Percentiles rank a stretch among this genome's conserved stretches.
These are phyloP conservation scores for Cheilosia variabilis DNA, from an alignment of 2,888 invertebrate genomes.

Conservation along the genomic window DNA sequence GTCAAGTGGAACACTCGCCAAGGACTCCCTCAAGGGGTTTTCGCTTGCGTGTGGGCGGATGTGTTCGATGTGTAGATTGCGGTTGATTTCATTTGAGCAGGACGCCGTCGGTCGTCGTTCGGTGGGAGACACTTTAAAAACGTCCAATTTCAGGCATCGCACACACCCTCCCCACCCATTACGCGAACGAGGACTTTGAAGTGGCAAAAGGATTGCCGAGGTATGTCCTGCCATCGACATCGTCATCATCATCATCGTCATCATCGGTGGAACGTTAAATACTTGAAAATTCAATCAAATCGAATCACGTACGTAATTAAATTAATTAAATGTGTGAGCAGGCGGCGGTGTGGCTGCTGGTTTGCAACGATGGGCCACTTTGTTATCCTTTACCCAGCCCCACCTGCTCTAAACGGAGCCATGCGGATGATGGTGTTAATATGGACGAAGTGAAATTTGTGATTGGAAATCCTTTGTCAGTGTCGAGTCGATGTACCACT, in stretches of 20 bases:
- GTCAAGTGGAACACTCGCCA: slow-evolving; percentile 57
- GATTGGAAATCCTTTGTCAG: slow-evolving; percentile 56
- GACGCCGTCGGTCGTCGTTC: neutral
- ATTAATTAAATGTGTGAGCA: slow-evolving; percentile 74
- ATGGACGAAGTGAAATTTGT: slow-evolving; percentile 27
- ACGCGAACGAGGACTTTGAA: slow-evolving; percentile 39
- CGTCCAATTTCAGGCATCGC: slow-evolving; percentile 40
- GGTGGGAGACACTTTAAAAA: slow-evolving; percentile 49
- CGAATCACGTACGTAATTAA: slow-evolving; percentile 74
- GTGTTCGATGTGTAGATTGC: slow-evolving; percentile 62
- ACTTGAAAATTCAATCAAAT: slow-evolving; percentile 75
- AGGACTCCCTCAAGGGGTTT: slow-evolving; percentile 34
- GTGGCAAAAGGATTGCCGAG: slow-evolving; percentile 57
- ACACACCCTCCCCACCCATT: slow-evolving; percentile 37
- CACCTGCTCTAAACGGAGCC: neutral
- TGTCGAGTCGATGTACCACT: slow-evolving; percentile 36
- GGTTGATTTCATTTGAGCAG: slow-evolving; percentile 58
- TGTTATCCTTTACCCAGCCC: slow-evolving; percentile 36
- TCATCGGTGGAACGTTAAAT: slow-evolving; percentile 57
- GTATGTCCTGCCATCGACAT: slow-evolving; percentile 44
- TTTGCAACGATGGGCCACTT: slow-evolving; percentile 57
- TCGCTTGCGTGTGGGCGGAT: slow-evolving; percentile 31
- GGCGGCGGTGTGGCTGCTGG: slow-evolving; percentile 32
- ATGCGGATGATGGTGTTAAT: slow-evolving; percentile 42
- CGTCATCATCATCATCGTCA: slow-evolving; percentile 50